Base-by-base conservation (phyloP, 2,113 vertebrate genomes). In the Danionella cerebrum region DNA sequence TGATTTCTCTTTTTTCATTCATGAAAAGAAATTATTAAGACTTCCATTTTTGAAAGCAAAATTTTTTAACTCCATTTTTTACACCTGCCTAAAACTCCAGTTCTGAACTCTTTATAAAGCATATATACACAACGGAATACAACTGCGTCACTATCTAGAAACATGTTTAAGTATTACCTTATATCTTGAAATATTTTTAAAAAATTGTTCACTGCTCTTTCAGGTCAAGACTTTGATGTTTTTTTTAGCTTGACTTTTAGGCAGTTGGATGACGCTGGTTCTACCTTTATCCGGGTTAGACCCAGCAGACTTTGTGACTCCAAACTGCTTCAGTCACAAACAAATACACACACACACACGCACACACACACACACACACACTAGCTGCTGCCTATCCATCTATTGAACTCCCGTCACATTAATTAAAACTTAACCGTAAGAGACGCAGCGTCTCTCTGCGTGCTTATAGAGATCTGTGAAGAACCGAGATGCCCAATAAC, bases 401-500 rank as follows among this genome's bases (percentile, higher is more conserved):
- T 2, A 36, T 22, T 36, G 60, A 64, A 48, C 29, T 48, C 29
- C 51, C 31, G 29, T 33, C 33, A 14, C 29, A 64, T 35, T 48
- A 27, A 64, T 64, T 35, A 64, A 48, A 60, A 22, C 19, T 29
- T 48, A 18, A 22, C 9, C 2, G 35, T 35, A 48, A 50, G 29
- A 64, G 42, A 64, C 18, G 8, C 11, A 48, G 5, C 4, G 31
- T 50, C 44, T 64, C 60, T 16, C 59, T 39, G 53, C n/a, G n/a
- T 57, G 51, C 53, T 57, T 57, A 57, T 18, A 63, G 19, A 64
- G 44, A 64, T 48, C 60, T 48, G 25, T 63, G 42, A 47, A 35
- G 42, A 42, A 35, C n/a, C n/a, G n/a, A 27, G 42, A 12, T 41
- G 11, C 19, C 24, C 44, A 63, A 47, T 21, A 47, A 62, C 21